Conservation (phyloP, 1,140 invertebrate species). For the Neocloeon triangulifer region DNA sequence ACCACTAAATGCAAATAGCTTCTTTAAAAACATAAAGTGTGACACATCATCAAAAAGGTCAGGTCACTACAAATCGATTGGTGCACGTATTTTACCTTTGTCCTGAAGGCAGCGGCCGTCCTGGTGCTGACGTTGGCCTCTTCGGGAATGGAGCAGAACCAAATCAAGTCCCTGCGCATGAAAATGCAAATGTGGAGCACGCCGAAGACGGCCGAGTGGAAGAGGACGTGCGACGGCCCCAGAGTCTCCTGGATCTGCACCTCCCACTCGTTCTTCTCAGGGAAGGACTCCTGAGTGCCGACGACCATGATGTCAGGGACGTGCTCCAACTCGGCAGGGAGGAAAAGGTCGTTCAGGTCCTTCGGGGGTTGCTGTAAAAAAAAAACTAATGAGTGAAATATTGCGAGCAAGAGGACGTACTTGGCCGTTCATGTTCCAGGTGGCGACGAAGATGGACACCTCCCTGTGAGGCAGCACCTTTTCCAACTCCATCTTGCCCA, state of each 20-base stretch:
- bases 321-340: conserved; percentile 58
- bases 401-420: no score
- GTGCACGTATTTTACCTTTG: no score
- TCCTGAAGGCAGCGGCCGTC: conserved; percentile 40
- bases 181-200: conserved; percentile 72
- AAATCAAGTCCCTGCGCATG: conserved; percentile 70
- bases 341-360: conserved; percentile 67
- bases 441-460: conserved; percentile 70
- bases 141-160: conserved; percentile 81
- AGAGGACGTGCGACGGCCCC: conserved; percentile 70
- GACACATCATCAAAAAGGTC: no score
- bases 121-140: conserved; percentile 67
- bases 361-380: conserved; percentile 21
- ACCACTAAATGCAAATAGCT: no score
- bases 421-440: conserved; percentile 94
- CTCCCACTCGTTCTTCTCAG: conserved; percentile 74
- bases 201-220: conserved; percentile 58
- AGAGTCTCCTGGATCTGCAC: conserved; percentile 73
- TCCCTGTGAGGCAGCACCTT: conserved; percentile 65
- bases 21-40: no score
- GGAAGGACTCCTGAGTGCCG: conserved; percentile 78
- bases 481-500: conserved; percentile 62
- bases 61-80: no score
- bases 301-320: conserved; percentile 80
- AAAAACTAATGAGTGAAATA: conserved; percentile 1